Percentiles rank a stretch among this genome's conserved stretches.
phyloP scores from a whole-genome alignment of 2,113 vertebrate species.

The Chrysemys picta region DNA sequence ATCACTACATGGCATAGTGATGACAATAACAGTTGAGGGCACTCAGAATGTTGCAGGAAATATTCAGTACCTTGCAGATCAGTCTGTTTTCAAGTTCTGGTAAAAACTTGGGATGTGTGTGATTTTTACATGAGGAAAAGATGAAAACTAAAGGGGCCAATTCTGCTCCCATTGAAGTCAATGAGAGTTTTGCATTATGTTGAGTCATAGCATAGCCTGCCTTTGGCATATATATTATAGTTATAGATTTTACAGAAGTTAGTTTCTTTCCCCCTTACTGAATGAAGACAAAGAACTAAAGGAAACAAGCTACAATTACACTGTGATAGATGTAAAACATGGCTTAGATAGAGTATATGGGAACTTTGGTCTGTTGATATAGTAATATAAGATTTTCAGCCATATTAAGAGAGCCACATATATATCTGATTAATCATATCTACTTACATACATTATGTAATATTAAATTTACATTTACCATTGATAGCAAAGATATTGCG shows the following conservation, averaged over 20 bases:
- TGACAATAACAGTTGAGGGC: neutral
- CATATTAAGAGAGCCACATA: neutral
- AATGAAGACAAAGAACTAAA: neutral
- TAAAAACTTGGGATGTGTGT: neutral
- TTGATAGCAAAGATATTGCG: neutral
- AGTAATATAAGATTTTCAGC: neutral
- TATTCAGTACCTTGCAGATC: neutral
- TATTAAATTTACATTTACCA: neutral
- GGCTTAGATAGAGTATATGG: neutral
- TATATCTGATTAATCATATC: neutral
- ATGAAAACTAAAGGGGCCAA: neutral
- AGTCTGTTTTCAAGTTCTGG: neutral
- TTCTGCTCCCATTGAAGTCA: neutral
- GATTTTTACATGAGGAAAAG: neutral
- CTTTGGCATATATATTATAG: neutral
- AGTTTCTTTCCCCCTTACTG: neutral
- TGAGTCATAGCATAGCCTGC: accelerated
- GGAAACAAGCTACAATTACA: neutral
- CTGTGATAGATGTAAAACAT: neutral
- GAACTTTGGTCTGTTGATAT: neutral
- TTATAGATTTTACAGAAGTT: neutral
- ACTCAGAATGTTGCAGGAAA: neutral
- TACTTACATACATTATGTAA: neutral
- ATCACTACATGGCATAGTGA: no score
- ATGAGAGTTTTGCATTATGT: neutral